Percentiles rank a stretch among this genome's conserved stretches.
Conservation (phyloP, 2,888 invertebrate species). For the Autographa pulchrina region DNA sequence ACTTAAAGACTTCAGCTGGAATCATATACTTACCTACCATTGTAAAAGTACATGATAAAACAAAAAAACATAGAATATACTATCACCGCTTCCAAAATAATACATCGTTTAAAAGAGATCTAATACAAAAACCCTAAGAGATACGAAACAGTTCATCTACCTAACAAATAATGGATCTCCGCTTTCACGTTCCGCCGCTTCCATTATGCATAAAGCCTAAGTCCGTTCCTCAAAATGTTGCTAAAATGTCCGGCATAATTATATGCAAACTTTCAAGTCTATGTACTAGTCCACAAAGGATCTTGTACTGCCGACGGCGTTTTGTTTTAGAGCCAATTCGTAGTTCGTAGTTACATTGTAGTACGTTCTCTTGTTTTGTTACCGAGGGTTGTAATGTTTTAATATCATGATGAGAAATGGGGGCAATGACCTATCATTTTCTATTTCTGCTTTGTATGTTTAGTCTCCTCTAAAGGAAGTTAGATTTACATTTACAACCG, state of each 20-base stretch:
- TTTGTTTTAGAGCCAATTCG: constrained; percentile 34
- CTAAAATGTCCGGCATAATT: constrained; percentile 56
- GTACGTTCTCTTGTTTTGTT: constrained; percentile 12
- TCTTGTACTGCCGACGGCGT: constrained; percentile 26
- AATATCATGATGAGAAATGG: background rate
- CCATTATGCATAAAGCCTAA: constrained; percentile 47
- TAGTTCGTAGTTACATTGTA: constrained; percentile 9
- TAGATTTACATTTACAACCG: no score
- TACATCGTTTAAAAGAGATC: background rate
- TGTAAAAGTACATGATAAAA: no score
- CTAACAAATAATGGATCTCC: constrained; percentile 28
- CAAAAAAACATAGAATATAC: no score
- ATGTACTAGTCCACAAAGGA: constrained; percentile 41
- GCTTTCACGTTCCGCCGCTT: constrained; percentile 18
- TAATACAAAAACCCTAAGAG: background rate
- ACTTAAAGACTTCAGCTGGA: no score
- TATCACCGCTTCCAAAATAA: no score
- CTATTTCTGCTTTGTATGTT: no score
- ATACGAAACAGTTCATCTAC: constrained; percentile 11
- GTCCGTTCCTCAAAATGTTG: constrained; percentile 41
- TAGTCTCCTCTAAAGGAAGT: no score
- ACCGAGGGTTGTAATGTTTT: background rate
- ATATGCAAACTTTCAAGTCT: constrained; percentile 60
- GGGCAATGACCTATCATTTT: no score
- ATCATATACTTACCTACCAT: no score